Percentiles rank a stretch among this genome's conserved stretches.
phyloP scores from a whole-genome alignment of 2,113 vertebrate genomes.

The Quiscalus mexicanus region DNA sequence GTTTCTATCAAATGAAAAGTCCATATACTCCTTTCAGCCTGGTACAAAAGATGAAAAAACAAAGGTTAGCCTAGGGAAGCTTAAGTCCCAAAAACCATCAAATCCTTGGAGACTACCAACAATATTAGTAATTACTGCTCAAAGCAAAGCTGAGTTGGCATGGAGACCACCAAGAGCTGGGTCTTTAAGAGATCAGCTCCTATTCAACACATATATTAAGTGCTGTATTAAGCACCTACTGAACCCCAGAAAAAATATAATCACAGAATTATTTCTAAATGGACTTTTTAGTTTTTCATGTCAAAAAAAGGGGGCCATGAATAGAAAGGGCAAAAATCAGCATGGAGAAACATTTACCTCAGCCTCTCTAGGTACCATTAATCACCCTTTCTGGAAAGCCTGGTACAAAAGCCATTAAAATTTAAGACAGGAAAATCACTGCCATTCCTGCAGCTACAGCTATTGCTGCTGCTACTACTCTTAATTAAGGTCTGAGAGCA shows the following conservation, averaged over 20 bases:
- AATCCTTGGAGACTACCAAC: slow-evolving; percentile 33
- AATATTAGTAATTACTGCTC: slow-evolving; percentile 45
- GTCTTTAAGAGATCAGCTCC: slow-evolving; percentile 34
- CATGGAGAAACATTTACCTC: slow-evolving; percentile 41
- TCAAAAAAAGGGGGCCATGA: neutral
- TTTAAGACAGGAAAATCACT: slow-evolving; percentile 33
- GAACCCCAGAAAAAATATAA: slow-evolving; percentile 27
- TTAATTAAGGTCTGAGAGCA: slow-evolving; percentile 55
- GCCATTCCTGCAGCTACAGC: slow-evolving; percentile 19
- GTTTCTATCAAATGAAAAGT: slow-evolving; percentile 72
- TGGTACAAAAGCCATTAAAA: slow-evolving; percentile 57
- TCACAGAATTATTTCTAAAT: slow-evolving; percentile 59
- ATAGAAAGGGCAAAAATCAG: slow-evolving; percentile 49
- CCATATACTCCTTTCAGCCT: slow-evolving; percentile 42
- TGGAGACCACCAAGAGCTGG: slow-evolving; percentile 39
- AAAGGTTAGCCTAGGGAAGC: slow-evolving; percentile 52
- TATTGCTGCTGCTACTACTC: slow-evolving; percentile 42
- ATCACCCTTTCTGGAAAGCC: slow-evolving; percentile 42
- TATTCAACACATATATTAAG: slow-evolving; percentile 37
- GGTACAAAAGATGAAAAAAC: slow-evolving; percentile 25
- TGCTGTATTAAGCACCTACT: slow-evolving; percentile 43
- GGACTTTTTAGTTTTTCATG: slow-evolving; percentile 24
- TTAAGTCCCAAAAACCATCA: slow-evolving; percentile 22
- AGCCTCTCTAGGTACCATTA: slow-evolving; percentile 45
- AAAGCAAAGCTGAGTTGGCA: slow-evolving; percentile 50